Evolutionary conservation across 2,888 invertebrate genomes (phyloP).

Genomic region (Seladonia tumulorum): DNA sequence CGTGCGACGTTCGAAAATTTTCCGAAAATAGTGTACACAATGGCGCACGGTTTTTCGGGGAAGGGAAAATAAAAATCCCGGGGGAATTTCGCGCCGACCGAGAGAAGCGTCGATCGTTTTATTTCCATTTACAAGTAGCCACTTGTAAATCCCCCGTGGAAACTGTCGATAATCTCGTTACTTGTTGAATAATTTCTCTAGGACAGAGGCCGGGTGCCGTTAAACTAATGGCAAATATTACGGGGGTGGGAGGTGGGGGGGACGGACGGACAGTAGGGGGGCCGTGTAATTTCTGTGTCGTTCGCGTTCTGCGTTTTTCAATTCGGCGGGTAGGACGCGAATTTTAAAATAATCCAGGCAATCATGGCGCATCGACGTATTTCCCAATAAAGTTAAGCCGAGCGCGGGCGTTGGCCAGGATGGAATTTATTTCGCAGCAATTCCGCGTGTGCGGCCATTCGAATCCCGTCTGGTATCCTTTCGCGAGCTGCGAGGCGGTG

Average conservation of each 20-base stretch:
- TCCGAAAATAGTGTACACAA: not conserved
- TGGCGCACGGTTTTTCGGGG: not conserved
- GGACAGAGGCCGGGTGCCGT: not conserved
- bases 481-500: not conserved
- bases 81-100: not conserved
- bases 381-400: constrained; percentile 65
- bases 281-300: not conserved
- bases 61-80: not conserved
- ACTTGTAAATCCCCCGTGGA: constrained; percentile 32
- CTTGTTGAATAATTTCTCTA: constrained; percentile 36
- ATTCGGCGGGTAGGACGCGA: constrained; percentile 28
- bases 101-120: not conserved
- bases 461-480: constrained; percentile 29
- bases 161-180: constrained; percentile 25
- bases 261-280: not conserved
- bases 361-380: constrained; percentile 44
- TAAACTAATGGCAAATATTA: constrained; percentile 35
- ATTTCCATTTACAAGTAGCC: constrained; percentile 13
- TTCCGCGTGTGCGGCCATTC: constrained; percentile 63
- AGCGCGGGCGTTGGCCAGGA: constrained; percentile 8
- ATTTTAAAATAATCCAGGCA: constrained; percentile 58
- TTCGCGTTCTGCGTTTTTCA: constrained; percentile 49
- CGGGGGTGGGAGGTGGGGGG: not conserved
- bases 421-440: constrained; percentile 64
- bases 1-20: not conserved